phyloP scores from a whole-genome alignment of 2,888 invertebrate species.

The Drosophila greeni region DNA sequence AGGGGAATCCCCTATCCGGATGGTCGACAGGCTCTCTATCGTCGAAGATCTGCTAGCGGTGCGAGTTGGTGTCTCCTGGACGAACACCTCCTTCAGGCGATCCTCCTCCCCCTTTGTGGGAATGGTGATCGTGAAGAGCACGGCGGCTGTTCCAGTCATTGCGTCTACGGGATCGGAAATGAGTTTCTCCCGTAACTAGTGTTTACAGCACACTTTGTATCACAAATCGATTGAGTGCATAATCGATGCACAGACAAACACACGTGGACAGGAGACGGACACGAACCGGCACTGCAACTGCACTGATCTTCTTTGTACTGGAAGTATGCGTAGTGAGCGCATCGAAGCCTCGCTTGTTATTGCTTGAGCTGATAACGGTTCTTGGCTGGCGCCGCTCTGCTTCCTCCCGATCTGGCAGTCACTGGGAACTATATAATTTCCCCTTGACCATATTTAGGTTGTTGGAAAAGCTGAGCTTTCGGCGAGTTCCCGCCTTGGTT shows the following conservation, averaged over 20 bases:
- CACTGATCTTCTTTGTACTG: slow-evolving; percentile 56
- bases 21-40: slow-evolving; percentile 24
- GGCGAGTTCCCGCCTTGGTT: neutral
- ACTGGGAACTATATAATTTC: slow-evolving; percentile 6
- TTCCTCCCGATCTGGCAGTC: slow-evolving; percentile 23
- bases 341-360: slow-evolving; percentile 44
- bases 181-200: slow-evolving; percentile 10
- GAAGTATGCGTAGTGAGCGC: slow-evolving; percentile 23
- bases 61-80: slow-evolving; percentile 12
- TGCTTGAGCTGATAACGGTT: slow-evolving; percentile 64
- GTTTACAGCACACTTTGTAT: slow-evolving; percentile 16
- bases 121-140: slow-evolving; percentile 81
- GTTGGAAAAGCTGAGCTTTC: slow-evolving; percentile 11
- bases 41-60: slow-evolving; percentile 17
- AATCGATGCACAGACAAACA: slow-evolving; percentile 20
- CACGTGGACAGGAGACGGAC: slow-evolving; percentile 16
- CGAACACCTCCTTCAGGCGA: slow-evolving; percentile 54
- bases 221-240: slow-evolving; percentile 18
- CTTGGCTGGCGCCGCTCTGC: slow-evolving; percentile 24
- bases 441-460: slow-evolving; percentile 13
- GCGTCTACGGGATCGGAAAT: neutral
- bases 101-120: slow-evolving; percentile 80
- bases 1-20: slow-evolving; percentile 10
- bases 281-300: slow-evolving; percentile 32
- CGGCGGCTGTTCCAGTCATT: slow-evolving; percentile 77